Conservation (phyloP, 2,113 vertebrate genomes). For the Felis chaus region DNA sequence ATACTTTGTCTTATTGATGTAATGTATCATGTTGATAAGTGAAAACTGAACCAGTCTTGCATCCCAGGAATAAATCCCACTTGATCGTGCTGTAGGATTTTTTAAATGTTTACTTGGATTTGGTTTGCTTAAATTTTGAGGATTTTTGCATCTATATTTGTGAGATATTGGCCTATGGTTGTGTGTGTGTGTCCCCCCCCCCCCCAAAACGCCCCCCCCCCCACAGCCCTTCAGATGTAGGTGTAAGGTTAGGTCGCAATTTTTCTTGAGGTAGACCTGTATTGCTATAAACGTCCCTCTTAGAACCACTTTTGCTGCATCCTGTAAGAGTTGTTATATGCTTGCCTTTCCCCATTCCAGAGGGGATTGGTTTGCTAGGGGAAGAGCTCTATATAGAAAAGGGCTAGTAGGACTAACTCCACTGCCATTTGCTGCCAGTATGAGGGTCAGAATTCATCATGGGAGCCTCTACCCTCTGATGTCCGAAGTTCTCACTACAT, state of each 20-base stretch:
- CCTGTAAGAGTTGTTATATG: neutral
- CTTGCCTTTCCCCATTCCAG: neutral
- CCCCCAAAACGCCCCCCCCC: fast-evolving
- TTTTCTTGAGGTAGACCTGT: neutral
- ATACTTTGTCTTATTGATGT: too few species aligned
- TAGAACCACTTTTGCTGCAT: neutral
- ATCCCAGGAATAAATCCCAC: too few species aligned
- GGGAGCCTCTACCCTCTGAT: neutral
- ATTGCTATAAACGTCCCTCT: neutral
- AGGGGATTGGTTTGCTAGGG: neutral
- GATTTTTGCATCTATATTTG: too few species aligned
- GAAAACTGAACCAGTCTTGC: too few species aligned
- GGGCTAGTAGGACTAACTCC: neutral
- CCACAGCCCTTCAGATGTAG: neutral
- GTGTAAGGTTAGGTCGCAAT: neutral
- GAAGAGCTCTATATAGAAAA: neutral
- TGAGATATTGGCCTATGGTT: too few species aligned
- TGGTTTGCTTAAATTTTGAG: too few species aligned
- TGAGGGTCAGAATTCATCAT: neutral
- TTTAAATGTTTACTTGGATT: too few species aligned
- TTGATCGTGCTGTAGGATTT: too few species aligned
- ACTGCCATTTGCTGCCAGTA: neutral
- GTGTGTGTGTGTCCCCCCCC: too few species aligned
- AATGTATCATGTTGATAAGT: too few species aligned
- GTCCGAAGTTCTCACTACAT: neutral